phyloP scores from a whole-genome alignment of 2,113 vertebrate genomes.

The Engraulis encrasicolus region DNA sequence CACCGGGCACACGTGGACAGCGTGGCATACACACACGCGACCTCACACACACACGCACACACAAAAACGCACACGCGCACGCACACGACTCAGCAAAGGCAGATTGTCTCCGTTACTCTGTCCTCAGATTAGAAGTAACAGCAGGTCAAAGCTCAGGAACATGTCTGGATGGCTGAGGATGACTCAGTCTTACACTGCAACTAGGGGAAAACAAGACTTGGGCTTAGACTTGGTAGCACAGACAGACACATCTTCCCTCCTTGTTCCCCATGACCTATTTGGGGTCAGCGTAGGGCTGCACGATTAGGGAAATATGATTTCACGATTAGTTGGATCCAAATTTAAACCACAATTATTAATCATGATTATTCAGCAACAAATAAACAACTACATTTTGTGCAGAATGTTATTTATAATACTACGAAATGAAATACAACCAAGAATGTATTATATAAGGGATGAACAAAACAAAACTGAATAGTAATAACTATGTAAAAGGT shows the following conservation, averaged over 20 bases:
- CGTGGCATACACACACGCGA: background rate
- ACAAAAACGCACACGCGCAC: background rate
- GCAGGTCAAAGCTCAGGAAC: background rate
- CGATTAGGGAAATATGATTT: too few relatives aligned
- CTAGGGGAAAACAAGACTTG: background rate
- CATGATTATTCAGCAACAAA: too few relatives aligned
- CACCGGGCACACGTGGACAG: slow-evolving; percentile 8
- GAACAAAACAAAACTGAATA: too few relatives aligned
- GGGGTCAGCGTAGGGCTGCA: too few relatives aligned
- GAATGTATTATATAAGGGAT: too few relatives aligned
- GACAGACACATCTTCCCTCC: background rate
- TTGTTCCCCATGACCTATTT: background rate
- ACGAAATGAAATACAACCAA: too few relatives aligned
- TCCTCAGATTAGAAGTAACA: background rate
- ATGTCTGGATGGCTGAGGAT: background rate
- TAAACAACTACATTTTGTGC: too few relatives aligned
- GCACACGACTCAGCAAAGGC: background rate
- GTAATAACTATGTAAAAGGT: too few relatives aligned
- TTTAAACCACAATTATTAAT: too few relatives aligned
- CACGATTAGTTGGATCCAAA: too few relatives aligned
- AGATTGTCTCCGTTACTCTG: background rate
- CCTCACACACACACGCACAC: background rate
- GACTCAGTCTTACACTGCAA: background rate
- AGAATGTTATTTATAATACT: too few relatives aligned
- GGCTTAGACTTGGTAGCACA: background rate